Conservation (phyloP, 2,888 invertebrate species). For the Agrilus mali region DNA sequence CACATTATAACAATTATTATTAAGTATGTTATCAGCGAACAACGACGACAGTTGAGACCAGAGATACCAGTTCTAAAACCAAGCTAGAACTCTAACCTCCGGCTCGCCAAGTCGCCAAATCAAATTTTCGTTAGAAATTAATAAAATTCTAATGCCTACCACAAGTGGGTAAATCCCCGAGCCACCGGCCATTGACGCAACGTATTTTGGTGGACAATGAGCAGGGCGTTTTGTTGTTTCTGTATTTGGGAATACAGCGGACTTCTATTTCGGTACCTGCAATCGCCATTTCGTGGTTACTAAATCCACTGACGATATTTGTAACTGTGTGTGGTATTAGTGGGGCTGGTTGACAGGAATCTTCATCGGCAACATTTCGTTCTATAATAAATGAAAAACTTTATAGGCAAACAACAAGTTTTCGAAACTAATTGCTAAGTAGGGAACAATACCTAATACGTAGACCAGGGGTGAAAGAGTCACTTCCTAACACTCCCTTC, state of each 20-base stretch:
- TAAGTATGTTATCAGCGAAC: no score
- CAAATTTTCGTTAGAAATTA: neutral
- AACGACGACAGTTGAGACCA: no score
- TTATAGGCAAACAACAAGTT: no score
- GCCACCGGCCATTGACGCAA: conserved; percentile 31
- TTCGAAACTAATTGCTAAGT: no score
- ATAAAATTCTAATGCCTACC: conserved; percentile 21
- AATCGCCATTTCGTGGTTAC: conserved; percentile 11
- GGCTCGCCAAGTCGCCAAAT: no score
- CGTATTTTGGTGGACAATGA: conserved; percentile 23
- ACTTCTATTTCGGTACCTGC: conserved; percentile 28
- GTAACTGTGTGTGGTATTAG: conserved; percentile 15
- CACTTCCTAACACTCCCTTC: no score
- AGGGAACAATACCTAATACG: no score
- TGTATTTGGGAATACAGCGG: conserved; percentile 25
- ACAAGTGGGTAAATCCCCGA: conserved; percentile 31
- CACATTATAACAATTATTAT: no score
- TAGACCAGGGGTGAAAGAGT: no score
- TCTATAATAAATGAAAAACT: no score
- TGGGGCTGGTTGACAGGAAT: conserved; percentile 10
- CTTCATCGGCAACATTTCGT: conserved; percentile 6
- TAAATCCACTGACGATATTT: conserved; percentile 15
- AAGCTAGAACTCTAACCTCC: no score
- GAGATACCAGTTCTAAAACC: no score
- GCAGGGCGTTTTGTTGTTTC: conserved; percentile 27